phyloP scores from a whole-genome alignment of 2,797 vertebrate genomes.

The Xerus rutilus region DNA sequence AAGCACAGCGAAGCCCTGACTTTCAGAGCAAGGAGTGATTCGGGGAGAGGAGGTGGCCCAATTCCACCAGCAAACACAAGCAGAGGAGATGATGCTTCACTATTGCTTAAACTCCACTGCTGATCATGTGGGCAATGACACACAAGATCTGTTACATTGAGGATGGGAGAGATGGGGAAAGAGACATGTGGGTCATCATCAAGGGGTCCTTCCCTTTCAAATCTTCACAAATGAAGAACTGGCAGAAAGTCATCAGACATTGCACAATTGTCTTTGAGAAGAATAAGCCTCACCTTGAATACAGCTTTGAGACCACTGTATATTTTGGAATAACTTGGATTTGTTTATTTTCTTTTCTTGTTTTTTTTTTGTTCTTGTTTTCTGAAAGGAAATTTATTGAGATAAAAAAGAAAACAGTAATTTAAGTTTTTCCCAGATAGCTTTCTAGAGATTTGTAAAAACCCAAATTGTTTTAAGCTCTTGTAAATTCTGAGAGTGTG shows the following conservation, averaged over 20 bases:
- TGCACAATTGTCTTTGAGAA: neutral
- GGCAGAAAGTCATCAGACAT: neutral
- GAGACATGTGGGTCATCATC: neutral
- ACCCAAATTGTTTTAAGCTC: constrained; percentile 1
- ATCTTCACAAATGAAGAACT: neutral
- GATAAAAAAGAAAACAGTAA: neutral
- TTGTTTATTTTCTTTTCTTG: no score
- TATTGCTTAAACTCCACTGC: neutral
- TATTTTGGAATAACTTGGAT: neutral
- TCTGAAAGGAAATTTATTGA: neutral
- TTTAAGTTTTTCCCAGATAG: neutral
- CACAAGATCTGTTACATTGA: rapidly evolving
- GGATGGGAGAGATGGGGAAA: no score
- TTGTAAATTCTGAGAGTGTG: constrained; percentile 17
- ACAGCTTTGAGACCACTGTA: neutral
- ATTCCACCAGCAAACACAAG: no score
- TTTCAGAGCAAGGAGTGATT: neutral
- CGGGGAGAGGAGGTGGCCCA: neutral
- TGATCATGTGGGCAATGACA: rapidly evolving
- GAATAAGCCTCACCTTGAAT: neutral
- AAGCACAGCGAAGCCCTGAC: neutral
- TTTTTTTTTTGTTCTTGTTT: no score
- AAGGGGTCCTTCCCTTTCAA: neutral
- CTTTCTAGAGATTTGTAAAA: neutral
- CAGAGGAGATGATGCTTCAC: rapidly evolving